phyloP scores from a whole-genome alignment of 2,113 vertebrate species.

The Pseudolaguvia tuberculata region DNA sequence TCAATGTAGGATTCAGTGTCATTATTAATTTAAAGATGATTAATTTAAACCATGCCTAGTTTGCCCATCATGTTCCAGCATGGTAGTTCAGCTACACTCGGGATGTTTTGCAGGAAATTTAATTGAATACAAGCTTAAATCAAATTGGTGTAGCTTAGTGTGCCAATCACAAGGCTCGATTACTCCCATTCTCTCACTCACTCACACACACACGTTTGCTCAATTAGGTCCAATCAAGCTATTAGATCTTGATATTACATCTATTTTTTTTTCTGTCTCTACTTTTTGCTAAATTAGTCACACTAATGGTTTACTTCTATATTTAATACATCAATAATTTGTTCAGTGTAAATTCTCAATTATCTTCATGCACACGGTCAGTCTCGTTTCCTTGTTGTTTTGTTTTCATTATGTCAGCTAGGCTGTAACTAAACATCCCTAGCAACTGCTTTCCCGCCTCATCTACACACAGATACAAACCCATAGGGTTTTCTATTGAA shows the following conservation, averaged over 20 bases:
- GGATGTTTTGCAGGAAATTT: conserved; percentile 7
- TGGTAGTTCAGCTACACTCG: neutral
- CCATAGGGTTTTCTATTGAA: conserved; percentile 42
- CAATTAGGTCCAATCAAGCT: conserved; percentile 30
- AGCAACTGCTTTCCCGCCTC: neutral
- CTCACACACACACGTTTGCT: conserved; percentile 21
- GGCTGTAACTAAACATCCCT: neutral
- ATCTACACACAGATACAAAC: neutral
- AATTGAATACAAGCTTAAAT: conserved; percentile 22
- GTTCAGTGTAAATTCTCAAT: neutral
- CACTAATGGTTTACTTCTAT: conserved; percentile 29
- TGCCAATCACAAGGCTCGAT: conserved; percentile 13
- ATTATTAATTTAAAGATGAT: no score
- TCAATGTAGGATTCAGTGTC: neutral
- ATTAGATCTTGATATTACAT: conserved; percentile 30
- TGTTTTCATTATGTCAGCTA: neutral
- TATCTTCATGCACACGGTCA: neutral
- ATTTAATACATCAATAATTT: conserved; percentile 12
- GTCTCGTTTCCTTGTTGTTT: neutral
- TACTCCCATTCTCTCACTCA: neutral
- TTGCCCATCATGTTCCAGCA: neutral
- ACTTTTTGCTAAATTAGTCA: neutral
- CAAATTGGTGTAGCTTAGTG: conserved; percentile 27
- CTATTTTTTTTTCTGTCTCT: neutral
- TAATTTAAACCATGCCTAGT: neutral